phyloP scores from a whole-genome alignment of 2,888 invertebrate genomes.

The Hirtodrosophila confusa region DNA sequence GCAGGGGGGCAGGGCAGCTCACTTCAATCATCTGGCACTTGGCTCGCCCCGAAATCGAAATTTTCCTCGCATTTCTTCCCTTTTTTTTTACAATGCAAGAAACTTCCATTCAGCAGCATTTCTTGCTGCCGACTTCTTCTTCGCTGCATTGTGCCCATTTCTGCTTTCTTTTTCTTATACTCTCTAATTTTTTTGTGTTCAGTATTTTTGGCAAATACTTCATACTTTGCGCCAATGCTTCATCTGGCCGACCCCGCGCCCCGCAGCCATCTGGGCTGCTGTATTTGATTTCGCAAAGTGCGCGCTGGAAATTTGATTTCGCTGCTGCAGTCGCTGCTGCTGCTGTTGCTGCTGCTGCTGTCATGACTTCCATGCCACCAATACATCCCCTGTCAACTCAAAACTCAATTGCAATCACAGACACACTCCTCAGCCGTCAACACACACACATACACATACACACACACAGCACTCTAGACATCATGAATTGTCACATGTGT shows the following conservation, averaged over 20 bases:
- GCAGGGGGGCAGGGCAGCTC: constrained; percentile 40
- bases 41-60: constrained; percentile 61
- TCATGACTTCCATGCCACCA: constrained; percentile 44
- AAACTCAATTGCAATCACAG: constrained; percentile 73
- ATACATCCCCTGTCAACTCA: constrained; percentile 62
- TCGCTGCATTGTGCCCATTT: constrained; percentile 69
- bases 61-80: constrained; percentile 14
- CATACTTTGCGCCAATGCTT: constrained; percentile 51
- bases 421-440: constrained; percentile 54
- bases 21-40: constrained; percentile 63
- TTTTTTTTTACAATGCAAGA: constrained; percentile 68
- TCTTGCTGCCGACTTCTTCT: constrained; percentile 40
- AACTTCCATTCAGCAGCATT: constrained; percentile 65
- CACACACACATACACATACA: constrained; percentile 13
- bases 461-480: constrained; percentile 38
- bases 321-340: constrained; percentile 41
- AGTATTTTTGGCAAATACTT: constrained; percentile 73
- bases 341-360: constrained; percentile 20
- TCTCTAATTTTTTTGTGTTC: constrained; percentile 40
- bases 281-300: constrained; percentile 78
- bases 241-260: constrained; percentile 7
- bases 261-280: constrained; percentile 38
- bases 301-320: constrained; percentile 77
- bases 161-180: constrained; percentile 15
- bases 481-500: constrained; percentile 55